A percentile compares a stretch with the other conserved stretches of the same genome.
phyloP scores from a whole-genome alignment of 2,888 invertebrate genomes.

The Mimachlamys varia region DNA sequence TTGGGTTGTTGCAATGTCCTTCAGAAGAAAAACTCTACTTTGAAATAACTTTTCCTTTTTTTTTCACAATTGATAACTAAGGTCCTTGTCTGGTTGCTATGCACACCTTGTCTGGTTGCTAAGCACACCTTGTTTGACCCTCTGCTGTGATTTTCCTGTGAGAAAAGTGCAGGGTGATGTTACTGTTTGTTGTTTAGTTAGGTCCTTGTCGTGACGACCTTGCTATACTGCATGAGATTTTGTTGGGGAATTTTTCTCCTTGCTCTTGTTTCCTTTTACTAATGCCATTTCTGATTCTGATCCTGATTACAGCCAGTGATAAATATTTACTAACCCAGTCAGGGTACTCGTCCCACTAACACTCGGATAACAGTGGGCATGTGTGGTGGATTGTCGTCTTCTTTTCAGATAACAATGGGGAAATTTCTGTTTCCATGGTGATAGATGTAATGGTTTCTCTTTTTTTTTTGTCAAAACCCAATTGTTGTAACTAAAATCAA shows the following conservation, averaged over 20 bases:
- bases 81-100: neutral
- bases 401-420: neutral
- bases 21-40: neutral
- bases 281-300: neutral
- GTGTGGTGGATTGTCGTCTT: neutral
- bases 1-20: neutral
- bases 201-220: neutral
- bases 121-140: neutral
- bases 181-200: neutral
- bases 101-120: neutral
- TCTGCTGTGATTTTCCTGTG: neutral
- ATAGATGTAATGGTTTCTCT: neutral
- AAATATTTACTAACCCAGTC: neutral
- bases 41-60: neutral
- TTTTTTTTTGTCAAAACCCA: neutral
- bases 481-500: slow-evolving; percentile 22
- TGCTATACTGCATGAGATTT: neutral
- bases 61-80: neutral
- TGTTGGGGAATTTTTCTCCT: neutral
- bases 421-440: neutral
- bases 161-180: neutral
- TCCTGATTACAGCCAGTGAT: neutral
- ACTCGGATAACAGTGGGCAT: neutral
- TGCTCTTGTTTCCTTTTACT: neutral
- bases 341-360: neutral